A percentile compares a stretch with the other conserved stretches of the same genome.
Evolutionary conservation across 1,140 invertebrate species (phyloP).

Genomic region (Temnothorax curvispinosus): DNA sequence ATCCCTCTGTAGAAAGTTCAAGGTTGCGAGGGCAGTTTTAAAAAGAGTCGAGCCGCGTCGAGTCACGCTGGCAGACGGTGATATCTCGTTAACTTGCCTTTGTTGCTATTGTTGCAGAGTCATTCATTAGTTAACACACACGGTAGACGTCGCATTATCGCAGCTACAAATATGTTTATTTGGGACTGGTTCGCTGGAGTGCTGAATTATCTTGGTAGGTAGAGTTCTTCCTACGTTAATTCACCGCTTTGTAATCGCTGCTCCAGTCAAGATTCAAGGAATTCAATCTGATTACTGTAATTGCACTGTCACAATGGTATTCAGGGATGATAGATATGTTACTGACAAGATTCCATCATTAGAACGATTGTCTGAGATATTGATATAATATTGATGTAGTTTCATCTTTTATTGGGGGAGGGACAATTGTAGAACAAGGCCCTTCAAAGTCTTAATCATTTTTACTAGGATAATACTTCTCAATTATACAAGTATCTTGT

Average conservation of each 20-base stretch:
- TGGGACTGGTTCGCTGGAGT: slow-evolving; percentile 99
- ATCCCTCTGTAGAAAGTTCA: background rate
- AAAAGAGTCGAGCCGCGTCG: slow-evolving; percentile 21
- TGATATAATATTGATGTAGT: background rate
- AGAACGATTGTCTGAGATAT: background rate
- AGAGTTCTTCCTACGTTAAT: slow-evolving; percentile 9
- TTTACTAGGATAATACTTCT: background rate
- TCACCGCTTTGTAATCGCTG: too few species aligned
- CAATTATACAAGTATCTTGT: background rate
- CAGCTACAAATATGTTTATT: slow-evolving; percentile 94
- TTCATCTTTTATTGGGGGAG: background rate
- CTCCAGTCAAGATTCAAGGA: background rate
- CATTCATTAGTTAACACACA: slow-evolving; percentile 75
- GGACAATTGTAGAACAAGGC: background rate
- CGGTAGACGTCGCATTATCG: slow-evolving; percentile 60
- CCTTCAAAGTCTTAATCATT: background rate
- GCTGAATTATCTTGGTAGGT: slow-evolving; percentile 97
- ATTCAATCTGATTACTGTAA: background rate
- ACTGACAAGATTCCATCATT: background rate
- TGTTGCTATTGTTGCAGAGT: slow-evolving; percentile 82
- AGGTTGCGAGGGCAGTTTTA: slow-evolving; percentile 21
- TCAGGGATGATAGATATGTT: background rate
- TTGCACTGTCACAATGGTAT: background rate
- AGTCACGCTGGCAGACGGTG: slow-evolving; percentile 48
- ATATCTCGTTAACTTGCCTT: slow-evolving; percentile 63